A percentile compares a stretch with the other conserved stretches of the same genome.
phyloP scores from a whole-genome alignment of 2,888 invertebrate species.

The Leptopilina syphax region DNA sequence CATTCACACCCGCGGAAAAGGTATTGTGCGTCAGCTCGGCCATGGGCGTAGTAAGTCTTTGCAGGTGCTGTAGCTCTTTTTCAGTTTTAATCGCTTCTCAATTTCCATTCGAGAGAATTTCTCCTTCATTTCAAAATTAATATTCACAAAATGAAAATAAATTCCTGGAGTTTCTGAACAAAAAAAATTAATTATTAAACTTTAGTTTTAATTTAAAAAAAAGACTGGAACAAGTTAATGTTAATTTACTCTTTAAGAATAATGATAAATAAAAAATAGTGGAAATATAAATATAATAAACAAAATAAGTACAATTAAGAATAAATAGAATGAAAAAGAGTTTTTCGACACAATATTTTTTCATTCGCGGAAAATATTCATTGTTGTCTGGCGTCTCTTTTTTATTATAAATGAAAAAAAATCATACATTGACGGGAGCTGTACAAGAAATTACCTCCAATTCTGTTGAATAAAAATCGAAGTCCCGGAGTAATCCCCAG shows the following conservation, averaged over 20 bases:
- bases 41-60: conserved; percentile 67
- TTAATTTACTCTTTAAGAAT: too few species aligned
- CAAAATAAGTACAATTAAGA: too few species aligned
- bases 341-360: not conserved
- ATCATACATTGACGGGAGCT: not conserved
- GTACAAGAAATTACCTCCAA: conserved; percentile 11
- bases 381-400: not conserved
- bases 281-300: too few species aligned
- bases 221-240: too few species aligned
- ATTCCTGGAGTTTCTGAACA: too few species aligned
- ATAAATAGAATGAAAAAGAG: too few species aligned
- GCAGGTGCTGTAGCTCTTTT: conserved; percentile 60
- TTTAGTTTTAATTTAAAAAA: not conserved
- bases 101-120: conserved; percentile 47
- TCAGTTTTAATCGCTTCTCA: conserved; percentile 62
- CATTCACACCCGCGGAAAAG: conserved; percentile 69
- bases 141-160: not conserved
- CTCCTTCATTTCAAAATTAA: not conserved
- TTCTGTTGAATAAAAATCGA: conserved; percentile 3
- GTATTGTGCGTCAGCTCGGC: conserved; percentile 71
- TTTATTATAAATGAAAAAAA: not conserved
- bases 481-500: conserved; percentile 5
- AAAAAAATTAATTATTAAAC: not conserved
- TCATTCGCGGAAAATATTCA: not conserved
- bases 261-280: too few species aligned